Evolutionary conservation across 2,888 invertebrate species (phyloP).

Genomic region (Drosophila cognata): DNA sequence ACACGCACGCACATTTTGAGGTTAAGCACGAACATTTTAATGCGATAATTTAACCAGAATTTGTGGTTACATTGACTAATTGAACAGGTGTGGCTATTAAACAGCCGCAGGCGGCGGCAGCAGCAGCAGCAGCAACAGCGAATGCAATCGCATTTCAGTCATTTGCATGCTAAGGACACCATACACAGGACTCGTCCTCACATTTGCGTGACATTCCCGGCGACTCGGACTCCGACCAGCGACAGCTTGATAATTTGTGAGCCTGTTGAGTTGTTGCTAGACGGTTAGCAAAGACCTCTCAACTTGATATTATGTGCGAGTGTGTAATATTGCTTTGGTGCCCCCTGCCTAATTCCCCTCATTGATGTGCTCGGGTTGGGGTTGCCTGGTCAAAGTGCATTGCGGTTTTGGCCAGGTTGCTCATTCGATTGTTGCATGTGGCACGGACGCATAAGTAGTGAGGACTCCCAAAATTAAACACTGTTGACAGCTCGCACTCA

Average conservation of each 20-base stretch:
- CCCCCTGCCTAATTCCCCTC: neutral
- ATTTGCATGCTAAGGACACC: slow-evolving; percentile 58
- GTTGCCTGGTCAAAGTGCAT: slow-evolving; percentile 71
- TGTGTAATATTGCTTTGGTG: slow-evolving; percentile 57
- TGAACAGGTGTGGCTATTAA: slow-evolving; percentile 84
- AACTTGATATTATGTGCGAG: slow-evolving; percentile 38
- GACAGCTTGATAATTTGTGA: slow-evolving; percentile 84
- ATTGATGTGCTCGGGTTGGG: slow-evolving; percentile 6
- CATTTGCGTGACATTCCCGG: slow-evolving; percentile 76
- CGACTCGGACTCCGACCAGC: slow-evolving; percentile 49
- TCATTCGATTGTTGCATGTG: slow-evolving; percentile 65
- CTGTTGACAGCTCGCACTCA: slow-evolving; percentile 81
- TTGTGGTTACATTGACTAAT: slow-evolving; percentile 85
- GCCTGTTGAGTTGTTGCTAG: slow-evolving; percentile 73
- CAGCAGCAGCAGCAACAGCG: slow-evolving; percentile 28
- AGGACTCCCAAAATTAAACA: slow-evolving; percentile 74
- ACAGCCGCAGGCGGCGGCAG: slow-evolving; percentile 69
- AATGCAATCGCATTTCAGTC: slow-evolving; percentile 65
- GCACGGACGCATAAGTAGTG: slow-evolving; percentile 56
- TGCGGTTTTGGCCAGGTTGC: slow-evolving; percentile 65
- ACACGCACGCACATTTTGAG: slow-evolving; percentile 79
- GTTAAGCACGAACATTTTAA: slow-evolving; percentile 84
- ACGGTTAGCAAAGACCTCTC: slow-evolving; percentile 42
- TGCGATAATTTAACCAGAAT: slow-evolving; percentile 84
- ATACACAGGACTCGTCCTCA: slow-evolving; percentile 24